Base-by-base conservation (phyloP, 92 coral and sea anemone species). In the Zoanthus gigantus region DNA sequence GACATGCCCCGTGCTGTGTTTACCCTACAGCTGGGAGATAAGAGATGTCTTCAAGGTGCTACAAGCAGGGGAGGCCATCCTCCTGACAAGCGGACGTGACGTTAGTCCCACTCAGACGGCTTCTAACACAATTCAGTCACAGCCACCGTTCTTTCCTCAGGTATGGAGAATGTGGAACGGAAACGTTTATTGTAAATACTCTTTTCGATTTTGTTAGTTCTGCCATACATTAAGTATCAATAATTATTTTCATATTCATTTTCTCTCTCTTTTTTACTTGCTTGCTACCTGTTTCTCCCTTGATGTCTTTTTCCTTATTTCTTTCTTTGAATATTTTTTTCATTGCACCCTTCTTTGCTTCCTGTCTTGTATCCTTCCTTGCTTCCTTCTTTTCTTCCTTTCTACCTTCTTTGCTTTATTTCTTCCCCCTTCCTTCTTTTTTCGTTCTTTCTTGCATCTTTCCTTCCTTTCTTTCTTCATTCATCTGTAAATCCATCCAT, bases 11-110 rank as follows among this genome's bases (percentile, higher is more conserved):
- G 98, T 94, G 9, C 78, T 93, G 28, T 94, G 98, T 63, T 79
- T 94, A 17, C 81, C 98, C 44, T 84, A 90, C 65, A 78, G 89
- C 71, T 94, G 98, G 98, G 93, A 93, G 50, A 93, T 94, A 65
- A 89, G 67, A 14, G 98, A 93, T 17, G 94, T 94, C 14, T 61
- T 93, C 57, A 94, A 77, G 74, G 98, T 88, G 37, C 74, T 94
- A 9, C 90, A 84, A 52, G 45, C 95, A 7, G 98, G 98, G 18
- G 98, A 94, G 28, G 98, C 98, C 69, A 87, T 94, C 32, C 74
- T 94, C 31, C 90, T 94, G 10, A 83, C 95, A 34, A 94, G 84
- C n/a, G 85, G 75, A 67, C 85, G 46, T 81, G 75, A 16, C 15
- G 13, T 32, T 12, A 48, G 5, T 73, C 60, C 18, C 57, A 9